Evolutionary conservation across 2,888 invertebrate genomes (phyloP), one percentile per base, ranked within the genome.

Genomic region (Lepas anatifera): DNA sequence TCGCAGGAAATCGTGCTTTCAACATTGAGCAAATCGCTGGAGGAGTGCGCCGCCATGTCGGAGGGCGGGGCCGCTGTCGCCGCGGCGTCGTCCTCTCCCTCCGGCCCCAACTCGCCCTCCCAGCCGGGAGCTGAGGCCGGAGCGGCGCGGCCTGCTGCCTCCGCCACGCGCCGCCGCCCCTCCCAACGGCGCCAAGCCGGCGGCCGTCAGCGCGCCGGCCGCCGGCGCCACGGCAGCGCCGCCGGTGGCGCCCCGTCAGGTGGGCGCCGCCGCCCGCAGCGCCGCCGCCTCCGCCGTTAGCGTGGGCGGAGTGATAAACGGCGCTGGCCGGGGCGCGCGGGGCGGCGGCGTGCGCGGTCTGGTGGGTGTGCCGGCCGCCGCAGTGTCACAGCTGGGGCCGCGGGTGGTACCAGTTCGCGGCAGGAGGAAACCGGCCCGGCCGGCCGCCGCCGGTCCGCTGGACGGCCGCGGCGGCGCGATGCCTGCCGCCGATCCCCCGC

Each of bases 121-220:
- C 25, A 25, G 48, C 2, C 25, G 48, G n/a, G 3, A 8, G 7
- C 48, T 27, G 0, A 11, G 25, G 50, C 50, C 16, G 46, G 22
- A 7, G 11, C 46, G 22, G 46, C 11, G 22, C 18, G 18, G 27
- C 11, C 50, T 2, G 6, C 29, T 27, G 3, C 52, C 13, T 83
- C 72, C 76, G 75, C 74, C 52, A 29, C 13, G 13, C 1, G 48
- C 18, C n/a, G n/a, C 27, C 22, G 75, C 75, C 41, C 16, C 3
- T 16, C 2, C 11, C 84, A 67, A 80, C 81, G 29, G 73, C 73
- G 63, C 81, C 80, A 67, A 83, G 83, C 72, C 76, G 75, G 74
- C 52, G 29, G 29, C 29, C 29, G 48, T n/a, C 27, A 16, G 75
- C 75, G 74, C 32, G 68, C 74, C 27, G 73, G 71, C 64, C 71